These are phyloP conservation scores for Eulithis testata DNA, from an alignment of 2,888 invertebrate species.

Conservation along the genomic window DNA sequence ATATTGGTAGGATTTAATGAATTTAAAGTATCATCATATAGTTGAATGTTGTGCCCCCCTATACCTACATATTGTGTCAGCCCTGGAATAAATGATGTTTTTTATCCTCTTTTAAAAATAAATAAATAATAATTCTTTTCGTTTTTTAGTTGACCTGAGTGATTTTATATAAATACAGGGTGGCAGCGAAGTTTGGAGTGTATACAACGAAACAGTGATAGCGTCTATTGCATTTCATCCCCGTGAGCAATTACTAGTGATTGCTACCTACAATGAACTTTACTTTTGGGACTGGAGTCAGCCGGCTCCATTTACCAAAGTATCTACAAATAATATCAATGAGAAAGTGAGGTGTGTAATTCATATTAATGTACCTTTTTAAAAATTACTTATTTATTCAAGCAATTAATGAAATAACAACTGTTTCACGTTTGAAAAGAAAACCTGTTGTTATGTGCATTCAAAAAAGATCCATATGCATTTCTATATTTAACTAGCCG, in stretches of 20 bases:
- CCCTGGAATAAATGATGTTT: too few relatives aligned
- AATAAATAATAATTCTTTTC: too few relatives aligned
- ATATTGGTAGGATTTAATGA: too few relatives aligned
- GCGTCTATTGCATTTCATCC: constrained; percentile 96
- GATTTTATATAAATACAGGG: constrained; percentile 81
- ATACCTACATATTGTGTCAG: too few relatives aligned
- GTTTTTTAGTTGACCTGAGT: background rate
- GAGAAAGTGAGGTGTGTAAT: constrained; percentile 90
- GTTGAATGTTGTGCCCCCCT: too few relatives aligned
- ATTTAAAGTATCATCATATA: too few relatives aligned
- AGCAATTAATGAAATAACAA: too few relatives aligned
- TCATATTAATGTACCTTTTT: background rate
- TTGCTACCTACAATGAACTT: constrained; percentile 93
- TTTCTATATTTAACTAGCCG: too few relatives aligned
- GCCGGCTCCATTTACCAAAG: constrained; percentile 89
- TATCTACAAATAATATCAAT: constrained; percentile 89
- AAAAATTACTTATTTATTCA: background rate
- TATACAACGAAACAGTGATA: constrained; percentile 89
- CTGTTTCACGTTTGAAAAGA: too few relatives aligned
- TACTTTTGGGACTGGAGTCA: constrained; percentile 96
- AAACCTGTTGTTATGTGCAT: too few relatives aligned
- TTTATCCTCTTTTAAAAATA: too few relatives aligned
- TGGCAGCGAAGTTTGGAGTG: constrained; percentile 93
- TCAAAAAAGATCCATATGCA: too few relatives aligned
- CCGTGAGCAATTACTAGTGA: constrained; percentile 91